These are phyloP conservation scores for Apostichopus californicus DNA, from an alignment of 35 echinoderm and acorn worm species.

Conservation along the genomic window DNA sequence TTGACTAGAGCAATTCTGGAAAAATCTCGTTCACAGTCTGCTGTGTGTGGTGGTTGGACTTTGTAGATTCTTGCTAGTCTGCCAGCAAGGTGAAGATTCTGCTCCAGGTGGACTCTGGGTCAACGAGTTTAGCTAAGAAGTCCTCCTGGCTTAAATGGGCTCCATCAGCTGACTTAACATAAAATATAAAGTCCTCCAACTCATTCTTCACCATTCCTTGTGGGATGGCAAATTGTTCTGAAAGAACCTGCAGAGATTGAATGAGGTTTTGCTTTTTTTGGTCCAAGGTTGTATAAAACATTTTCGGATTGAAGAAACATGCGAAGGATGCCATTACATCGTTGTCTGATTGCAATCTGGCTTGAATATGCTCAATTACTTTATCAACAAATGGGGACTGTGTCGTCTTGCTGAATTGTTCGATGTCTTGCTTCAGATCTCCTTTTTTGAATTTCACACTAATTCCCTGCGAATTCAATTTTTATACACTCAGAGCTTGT, in stretches of 20 bases:
- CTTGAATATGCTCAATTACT: not conserved
- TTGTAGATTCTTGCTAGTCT: not conserved
- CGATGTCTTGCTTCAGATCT: not conserved
- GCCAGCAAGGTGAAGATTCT: not conserved
- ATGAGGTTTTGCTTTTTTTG: not conserved
- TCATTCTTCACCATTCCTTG: no score
- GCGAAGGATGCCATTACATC: constrained; percentile 40
- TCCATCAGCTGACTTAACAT: no score
- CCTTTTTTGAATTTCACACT: not conserved
- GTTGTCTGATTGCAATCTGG: not conserved
- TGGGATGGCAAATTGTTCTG: constrained; percentile 7
- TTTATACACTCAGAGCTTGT: not conserved
- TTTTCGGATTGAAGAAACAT: not conserved
- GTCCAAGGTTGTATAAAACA: not conserved
- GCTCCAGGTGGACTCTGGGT: not conserved
- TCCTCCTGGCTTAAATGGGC: no score
- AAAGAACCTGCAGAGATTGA: not conserved
- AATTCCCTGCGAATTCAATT: not conserved
- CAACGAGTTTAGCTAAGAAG: not conserved
- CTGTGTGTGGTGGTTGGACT: constrained; percentile 6
- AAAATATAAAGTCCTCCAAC: no score
- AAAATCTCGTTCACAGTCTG: constrained; percentile 56
- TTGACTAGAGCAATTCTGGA: constrained; percentile 47
- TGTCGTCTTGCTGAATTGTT: not conserved
- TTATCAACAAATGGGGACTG: not conserved